A percentile compares a stretch with the other conserved stretches of the same genome.
Evolutionary conservation across 1,140 invertebrate genomes (phyloP).

Genomic region (Hyposmocoma kahamanoa): DNA sequence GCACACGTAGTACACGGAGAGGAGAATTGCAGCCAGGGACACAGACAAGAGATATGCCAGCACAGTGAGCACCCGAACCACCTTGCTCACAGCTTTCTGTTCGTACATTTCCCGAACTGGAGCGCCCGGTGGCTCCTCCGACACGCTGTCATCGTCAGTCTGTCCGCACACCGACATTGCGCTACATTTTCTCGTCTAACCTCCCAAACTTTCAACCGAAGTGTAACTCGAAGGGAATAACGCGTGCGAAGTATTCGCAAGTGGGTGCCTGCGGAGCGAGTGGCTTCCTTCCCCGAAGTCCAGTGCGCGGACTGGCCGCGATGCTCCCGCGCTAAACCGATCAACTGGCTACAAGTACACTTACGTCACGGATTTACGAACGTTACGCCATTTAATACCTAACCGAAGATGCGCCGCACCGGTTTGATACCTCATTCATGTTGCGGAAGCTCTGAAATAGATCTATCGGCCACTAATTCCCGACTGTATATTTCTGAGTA

Average conservation of each 20-base stretch:
- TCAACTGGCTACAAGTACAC: slow-evolving; percentile 28
- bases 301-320: slow-evolving; percentile 30
- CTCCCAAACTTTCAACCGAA: too few relatives aligned
- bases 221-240: too few relatives aligned
- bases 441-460: slow-evolving; percentile 32
- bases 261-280: slow-evolving; percentile 20
- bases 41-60: slow-evolving; percentile 96
- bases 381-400: slow-evolving; percentile 41
- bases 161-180: slow-evolving; percentile 50
- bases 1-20: slow-evolving; percentile 89
- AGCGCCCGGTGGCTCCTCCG: slow-evolving; percentile 41
- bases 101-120: slow-evolving; percentile 80
- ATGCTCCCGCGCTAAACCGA: slow-evolving; percentile 42
- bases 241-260: slow-evolving; percentile 14
- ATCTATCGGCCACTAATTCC: too few relatives aligned
- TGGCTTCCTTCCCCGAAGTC: slow-evolving; percentile 9
- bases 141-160: slow-evolving; percentile 33
- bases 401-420: slow-evolving; percentile 25
- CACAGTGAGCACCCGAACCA: slow-evolving; percentile 92
- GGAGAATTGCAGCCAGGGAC: slow-evolving; percentile 93
- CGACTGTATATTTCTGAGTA: too few relatives aligned
- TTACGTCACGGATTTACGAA: slow-evolving; percentile 53
- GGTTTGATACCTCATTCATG: slow-evolving; percentile 26
- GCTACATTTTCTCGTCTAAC: slow-evolving; percentile 28
- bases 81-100: slow-evolving; percentile 85